phyloP scores from a whole-genome alignment of 2,797 vertebrate species.

The Typhlichthys eigenmanni region DNA sequence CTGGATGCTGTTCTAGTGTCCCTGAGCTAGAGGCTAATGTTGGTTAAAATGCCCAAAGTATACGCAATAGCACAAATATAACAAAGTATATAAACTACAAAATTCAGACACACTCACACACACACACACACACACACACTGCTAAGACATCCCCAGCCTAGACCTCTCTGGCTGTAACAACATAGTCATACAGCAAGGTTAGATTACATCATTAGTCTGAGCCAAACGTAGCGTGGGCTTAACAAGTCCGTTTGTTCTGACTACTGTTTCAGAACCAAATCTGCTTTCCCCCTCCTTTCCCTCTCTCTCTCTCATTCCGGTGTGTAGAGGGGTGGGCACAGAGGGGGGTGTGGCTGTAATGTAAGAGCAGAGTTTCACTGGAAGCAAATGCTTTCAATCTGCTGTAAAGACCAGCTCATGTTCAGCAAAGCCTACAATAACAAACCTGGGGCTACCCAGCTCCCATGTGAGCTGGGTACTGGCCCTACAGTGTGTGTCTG shows the following conservation, averaged over 20 bases:
- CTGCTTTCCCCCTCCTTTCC: slow-evolving; percentile 82
- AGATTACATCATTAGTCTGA: slow-evolving; percentile 95
- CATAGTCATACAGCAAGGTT: slow-evolving; percentile 84
- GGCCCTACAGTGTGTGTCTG: neutral
- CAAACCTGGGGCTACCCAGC: slow-evolving; percentile 85
- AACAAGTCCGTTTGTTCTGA: slow-evolving; percentile 92
- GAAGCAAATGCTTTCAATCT: slow-evolving; percentile 99
- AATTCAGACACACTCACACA: slow-evolving; percentile 26
- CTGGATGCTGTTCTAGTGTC: neutral
- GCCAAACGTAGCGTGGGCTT: slow-evolving; percentile 90
- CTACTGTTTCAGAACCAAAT: slow-evolving; percentile 94
- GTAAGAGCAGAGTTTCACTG: slow-evolving; percentile 99
- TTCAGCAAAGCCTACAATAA: slow-evolving; percentile 99
- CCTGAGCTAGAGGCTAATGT: neutral
- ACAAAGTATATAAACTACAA: neutral
- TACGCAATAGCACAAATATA: neutral
- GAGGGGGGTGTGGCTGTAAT: slow-evolving; percentile 91
- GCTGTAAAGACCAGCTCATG: slow-evolving; percentile 96
- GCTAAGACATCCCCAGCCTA: slow-evolving; percentile 14
- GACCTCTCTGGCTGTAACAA: slow-evolving; percentile 30
- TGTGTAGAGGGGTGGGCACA: slow-evolving; percentile 54
- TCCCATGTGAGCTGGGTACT: slow-evolving; percentile 79
- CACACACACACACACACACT: slow-evolving; percentile 5
- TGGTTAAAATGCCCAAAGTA: neutral
- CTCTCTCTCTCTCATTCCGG: slow-evolving; percentile 5